Evolutionary conservation across 1,140 invertebrate genomes (phyloP).

Genomic region (Reticulitermes speratus): DNA sequence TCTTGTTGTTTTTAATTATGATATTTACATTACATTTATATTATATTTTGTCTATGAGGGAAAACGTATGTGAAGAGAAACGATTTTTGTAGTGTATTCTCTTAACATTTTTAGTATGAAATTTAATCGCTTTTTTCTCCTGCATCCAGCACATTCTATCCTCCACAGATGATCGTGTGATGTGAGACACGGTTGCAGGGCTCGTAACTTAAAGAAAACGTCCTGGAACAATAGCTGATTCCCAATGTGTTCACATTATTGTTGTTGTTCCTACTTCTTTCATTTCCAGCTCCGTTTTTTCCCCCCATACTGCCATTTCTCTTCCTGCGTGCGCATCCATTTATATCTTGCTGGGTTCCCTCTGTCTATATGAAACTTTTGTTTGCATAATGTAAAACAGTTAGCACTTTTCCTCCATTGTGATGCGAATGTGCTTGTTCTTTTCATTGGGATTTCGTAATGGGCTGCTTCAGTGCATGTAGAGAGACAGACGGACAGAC

Average conservation of each 20-base stretch:
- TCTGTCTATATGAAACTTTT: conserved; percentile 28
- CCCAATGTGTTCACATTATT: background rate
- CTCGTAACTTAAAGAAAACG: background rate
- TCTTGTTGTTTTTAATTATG: too few species aligned
- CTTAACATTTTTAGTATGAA: background rate
- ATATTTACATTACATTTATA: too few species aligned
- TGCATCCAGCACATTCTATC: background rate
- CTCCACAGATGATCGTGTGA: background rate
- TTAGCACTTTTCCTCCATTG: conserved; percentile 30
- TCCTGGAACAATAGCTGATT: background rate
- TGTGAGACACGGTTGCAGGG: background rate
- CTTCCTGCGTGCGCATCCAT: conserved; percentile 24
- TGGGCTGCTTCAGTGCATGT: conserved; percentile 8
- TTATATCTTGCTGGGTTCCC: conserved; percentile 30
- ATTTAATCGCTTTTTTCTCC: background rate
- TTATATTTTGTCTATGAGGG: too few species aligned
- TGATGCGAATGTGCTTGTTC: conserved; percentile 31
- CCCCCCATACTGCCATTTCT: background rate
- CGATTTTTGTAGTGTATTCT: too few species aligned
- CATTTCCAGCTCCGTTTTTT: background rate
- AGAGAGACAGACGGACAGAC: background rate
- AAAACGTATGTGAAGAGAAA: too few species aligned
- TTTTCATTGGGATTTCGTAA: conserved; percentile 9
- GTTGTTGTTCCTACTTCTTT: background rate
- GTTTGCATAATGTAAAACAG: conserved; percentile 33